These are phyloP conservation scores for Sceloporus undulatus DNA, from an alignment of 2,113 vertebrate genomes.

Conservation along the genomic window DNA sequence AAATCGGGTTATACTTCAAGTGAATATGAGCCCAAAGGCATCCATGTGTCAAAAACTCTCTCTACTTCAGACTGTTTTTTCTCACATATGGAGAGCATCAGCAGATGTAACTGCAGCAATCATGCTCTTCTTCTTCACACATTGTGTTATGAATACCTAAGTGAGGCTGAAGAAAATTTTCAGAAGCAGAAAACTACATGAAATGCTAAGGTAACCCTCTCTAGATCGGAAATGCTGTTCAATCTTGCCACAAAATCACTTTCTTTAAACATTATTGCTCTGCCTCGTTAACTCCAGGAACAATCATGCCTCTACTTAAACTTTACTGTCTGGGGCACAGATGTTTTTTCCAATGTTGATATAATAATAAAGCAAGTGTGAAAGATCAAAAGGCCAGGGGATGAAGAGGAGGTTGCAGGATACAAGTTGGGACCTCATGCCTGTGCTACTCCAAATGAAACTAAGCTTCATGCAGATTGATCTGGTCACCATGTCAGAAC, in stretches of 20 bases:
- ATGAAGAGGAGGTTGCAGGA: not conserved
- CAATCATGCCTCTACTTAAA: constrained; percentile 9
- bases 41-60: no score
- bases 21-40: no score
- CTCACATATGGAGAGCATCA: no score
- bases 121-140: no score
- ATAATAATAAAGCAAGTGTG: not conserved
- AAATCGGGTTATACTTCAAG: no score
- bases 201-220: not conserved
- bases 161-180: not conserved
- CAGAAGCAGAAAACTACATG: not conserved
- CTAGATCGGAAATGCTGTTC: not conserved
- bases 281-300: not conserved
- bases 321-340: not conserved
- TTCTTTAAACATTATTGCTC: not conserved
- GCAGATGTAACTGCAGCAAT: no score
- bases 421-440: accelerated
- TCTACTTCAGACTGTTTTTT: no score
- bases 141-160: no score
- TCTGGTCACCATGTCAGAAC: constrained; percentile 18
- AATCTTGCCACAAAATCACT: not conserved
- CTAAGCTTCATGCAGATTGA: constrained; percentile 1
- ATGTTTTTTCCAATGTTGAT: not conserved
- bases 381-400: not conserved
- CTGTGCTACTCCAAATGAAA: not conserved